phyloP scores from a whole-genome alignment of 64 coral and sea anemone species.

The Trachythela sp. region DNA sequence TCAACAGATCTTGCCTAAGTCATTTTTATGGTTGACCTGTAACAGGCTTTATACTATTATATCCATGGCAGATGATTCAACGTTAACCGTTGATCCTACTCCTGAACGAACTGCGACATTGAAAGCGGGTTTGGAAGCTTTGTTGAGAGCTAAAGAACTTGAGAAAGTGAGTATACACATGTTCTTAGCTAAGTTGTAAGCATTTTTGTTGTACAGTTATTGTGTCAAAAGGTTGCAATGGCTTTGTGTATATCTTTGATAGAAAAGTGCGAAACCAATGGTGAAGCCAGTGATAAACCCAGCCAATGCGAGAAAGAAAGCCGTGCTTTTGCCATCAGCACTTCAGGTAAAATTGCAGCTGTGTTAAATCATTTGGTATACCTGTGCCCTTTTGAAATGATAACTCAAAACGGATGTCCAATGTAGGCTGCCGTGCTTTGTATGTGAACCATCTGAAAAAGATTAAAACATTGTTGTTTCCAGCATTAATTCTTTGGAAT shows the following conservation, averaged over 20 bases:
- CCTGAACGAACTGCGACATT: constrained; percentile 86
- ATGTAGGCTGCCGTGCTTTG: too few relatives aligned
- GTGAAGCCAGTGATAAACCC: neutral
- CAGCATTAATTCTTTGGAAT: too few relatives aligned
- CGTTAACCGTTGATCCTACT: constrained; percentile 49
- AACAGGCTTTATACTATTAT: too few relatives aligned
- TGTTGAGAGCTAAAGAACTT: constrained; percentile 62
- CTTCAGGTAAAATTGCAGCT: constrained; percentile 28
- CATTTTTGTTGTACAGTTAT: neutral
- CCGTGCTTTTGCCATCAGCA: constrained; percentile 32
- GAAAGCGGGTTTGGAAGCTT: constrained; percentile 67
- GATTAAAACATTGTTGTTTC: too few relatives aligned
- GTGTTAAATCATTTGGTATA: neutral
- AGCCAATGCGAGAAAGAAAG: constrained; percentile 26
- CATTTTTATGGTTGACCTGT: neutral
- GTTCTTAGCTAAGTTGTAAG: neutral
- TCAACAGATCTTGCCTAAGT: too few relatives aligned
- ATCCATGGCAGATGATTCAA: neutral
- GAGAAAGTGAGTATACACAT: neutral
- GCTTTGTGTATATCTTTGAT: constrained; percentile 1
- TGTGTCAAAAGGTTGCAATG: neutral
- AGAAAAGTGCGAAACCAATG: constrained; percentile 16
- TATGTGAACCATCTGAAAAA: too few relatives aligned
- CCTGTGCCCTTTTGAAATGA: too few relatives aligned
- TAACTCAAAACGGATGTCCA: too few relatives aligned